Conservation (phyloP, 2,888 invertebrate genomes). For the Gymnoscelis rufifasciata region DNA sequence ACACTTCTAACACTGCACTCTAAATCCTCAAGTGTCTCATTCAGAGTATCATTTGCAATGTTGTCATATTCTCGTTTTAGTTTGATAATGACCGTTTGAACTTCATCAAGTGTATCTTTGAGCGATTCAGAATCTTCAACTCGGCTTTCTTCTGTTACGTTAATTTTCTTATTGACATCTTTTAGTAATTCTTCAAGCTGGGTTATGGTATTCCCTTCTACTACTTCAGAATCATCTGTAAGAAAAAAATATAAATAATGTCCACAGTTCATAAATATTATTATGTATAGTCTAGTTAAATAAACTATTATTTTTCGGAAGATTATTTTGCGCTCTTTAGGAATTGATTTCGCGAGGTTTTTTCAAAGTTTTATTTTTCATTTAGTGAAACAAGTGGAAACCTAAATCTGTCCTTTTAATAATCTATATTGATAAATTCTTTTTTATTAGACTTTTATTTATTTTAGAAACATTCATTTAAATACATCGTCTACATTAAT, state of each 20-base stretch:
- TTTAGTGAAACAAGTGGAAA: too few species aligned
- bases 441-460: too few species aligned
- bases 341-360: too few species aligned
- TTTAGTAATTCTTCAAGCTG: slow-evolving; percentile 50
- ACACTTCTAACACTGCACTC: slow-evolving; percentile 75
- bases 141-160: slow-evolving; percentile 28
- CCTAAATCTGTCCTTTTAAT: too few species aligned
- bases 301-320: too few species aligned
- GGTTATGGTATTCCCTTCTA: slow-evolving; percentile 43
- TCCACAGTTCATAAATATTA: too few species aligned
- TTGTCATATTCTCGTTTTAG: slow-evolving; percentile 62
- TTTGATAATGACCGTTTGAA: slow-evolving; percentile 69
- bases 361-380: too few species aligned
- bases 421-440: too few species aligned
- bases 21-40: slow-evolving; percentile 73
- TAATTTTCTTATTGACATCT: slow-evolving; percentile 52
- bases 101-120: slow-evolving; percentile 62
- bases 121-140: slow-evolving; percentile 49
- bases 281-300: too few species aligned
- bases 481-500: too few species aligned
- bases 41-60: slow-evolving; percentile 55
- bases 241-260: slow-evolving; percentile 9
- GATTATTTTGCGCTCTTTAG: too few species aligned
- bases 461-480: too few species aligned
- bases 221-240: slow-evolving; percentile 32